Conservation (phyloP, 2,888 invertebrate species). For the Trachelus tabidus region DNA sequence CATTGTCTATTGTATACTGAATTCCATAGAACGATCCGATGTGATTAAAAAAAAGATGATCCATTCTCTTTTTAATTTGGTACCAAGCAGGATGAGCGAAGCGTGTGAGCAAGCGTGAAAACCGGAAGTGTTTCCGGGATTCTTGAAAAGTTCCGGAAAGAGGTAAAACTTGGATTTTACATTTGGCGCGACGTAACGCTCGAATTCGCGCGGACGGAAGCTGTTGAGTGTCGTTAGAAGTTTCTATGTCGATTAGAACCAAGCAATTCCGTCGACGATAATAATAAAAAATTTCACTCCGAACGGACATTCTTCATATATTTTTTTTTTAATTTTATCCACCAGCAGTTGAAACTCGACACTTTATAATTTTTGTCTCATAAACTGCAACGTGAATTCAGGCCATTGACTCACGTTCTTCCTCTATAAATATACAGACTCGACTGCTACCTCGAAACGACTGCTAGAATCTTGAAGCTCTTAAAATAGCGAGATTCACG, state of each 20-base stretch:
- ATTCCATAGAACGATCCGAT: background rate
- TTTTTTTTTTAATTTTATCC: too few species aligned
- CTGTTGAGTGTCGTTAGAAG: background rate
- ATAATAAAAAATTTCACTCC: background rate
- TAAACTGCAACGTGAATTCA: conserved; percentile 5
- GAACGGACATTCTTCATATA: background rate
- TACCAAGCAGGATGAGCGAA: background rate
- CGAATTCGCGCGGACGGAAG: background rate
- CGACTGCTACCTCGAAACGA: conserved; percentile 18
- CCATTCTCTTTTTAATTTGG: background rate
- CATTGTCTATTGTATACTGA: background rate
- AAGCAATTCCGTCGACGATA: background rate
- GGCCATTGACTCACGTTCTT: conserved; percentile 39
- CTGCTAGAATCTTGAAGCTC: conserved; percentile 33
- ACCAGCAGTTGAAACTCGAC: background rate
- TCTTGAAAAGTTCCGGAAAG: background rate
- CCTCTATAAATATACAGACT: conserved; percentile 43
- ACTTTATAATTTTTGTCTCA: background rate
- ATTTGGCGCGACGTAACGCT: background rate
- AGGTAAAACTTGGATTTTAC: background rate
- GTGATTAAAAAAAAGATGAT: background rate
- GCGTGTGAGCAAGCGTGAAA: background rate
- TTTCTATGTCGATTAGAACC: background rate
- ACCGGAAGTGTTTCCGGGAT: background rate
- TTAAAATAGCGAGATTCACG: conserved; percentile 38